phyloP scores from a whole-genome alignment of 92 coral and sea anemone genomes.

The Epizoanthus fatuus region DNA sequence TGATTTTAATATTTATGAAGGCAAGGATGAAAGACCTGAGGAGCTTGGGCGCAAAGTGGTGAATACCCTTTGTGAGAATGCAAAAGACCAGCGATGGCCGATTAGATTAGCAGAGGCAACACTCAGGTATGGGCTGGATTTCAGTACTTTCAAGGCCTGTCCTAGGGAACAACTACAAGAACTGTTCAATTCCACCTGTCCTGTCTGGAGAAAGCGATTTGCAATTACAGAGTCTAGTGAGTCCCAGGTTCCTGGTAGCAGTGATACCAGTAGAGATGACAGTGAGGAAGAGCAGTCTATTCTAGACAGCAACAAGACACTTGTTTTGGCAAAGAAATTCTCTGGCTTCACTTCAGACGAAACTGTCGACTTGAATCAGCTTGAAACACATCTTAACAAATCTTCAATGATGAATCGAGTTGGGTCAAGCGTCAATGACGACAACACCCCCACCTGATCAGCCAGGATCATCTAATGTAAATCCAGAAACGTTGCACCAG shows the following conservation, averaged over 20 bases:
- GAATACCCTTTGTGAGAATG: no score
- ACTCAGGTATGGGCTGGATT: slow-evolving; percentile 16
- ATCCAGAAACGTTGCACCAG: no score
- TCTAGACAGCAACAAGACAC: slow-evolving; percentile 20
- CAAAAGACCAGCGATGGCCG: slow-evolving; percentile 30
- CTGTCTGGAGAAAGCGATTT: slow-evolving; percentile 13
- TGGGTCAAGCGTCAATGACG: no score
- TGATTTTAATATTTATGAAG: no score
- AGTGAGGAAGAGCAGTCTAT: slow-evolving; percentile 12
- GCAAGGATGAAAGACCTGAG: no score
- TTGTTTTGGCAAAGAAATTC: slow-evolving; percentile 9
- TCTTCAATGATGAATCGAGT: no score
- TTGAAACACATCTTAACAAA: no score
- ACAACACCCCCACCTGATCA: no score
- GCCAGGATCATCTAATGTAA: no score
- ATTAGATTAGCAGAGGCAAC: slow-evolving; percentile 36
- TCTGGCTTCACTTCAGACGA: background rate
- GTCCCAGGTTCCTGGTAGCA: slow-evolving; percentile 11
- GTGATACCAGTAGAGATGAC: slow-evolving; percentile 3
- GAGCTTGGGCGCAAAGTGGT: no score
- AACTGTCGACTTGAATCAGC: no score
- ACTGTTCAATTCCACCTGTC: slow-evolving; percentile 15
- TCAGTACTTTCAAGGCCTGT: slow-evolving; percentile 7
- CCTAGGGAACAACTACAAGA: slow-evolving; percentile 7
- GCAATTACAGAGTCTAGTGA: background rate